These are phyloP conservation scores for Nephrotoma appendiculata DNA, from an alignment of 2,888 invertebrate genomes.

Conservation along the genomic window DNA sequence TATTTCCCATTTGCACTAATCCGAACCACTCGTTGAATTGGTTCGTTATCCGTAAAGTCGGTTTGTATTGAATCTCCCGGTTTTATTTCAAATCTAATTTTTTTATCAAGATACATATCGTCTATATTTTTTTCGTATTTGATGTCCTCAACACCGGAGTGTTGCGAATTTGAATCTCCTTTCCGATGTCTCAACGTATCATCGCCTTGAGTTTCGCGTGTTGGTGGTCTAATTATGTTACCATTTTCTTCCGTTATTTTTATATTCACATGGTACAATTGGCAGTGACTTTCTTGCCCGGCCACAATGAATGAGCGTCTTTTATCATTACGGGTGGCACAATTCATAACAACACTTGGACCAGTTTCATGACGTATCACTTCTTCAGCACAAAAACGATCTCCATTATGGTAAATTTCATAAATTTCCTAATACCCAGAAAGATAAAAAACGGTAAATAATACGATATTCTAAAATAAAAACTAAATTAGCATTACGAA, in stretches of 20 bases:
- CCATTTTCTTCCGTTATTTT: slow-evolving; percentile 40
- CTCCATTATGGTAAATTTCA: slow-evolving; percentile 75
- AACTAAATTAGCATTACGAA: slow-evolving; percentile 56
- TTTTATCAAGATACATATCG: slow-evolving; percentile 31
- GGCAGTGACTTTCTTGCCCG: slow-evolving; percentile 85
- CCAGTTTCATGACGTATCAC: slow-evolving; percentile 82
- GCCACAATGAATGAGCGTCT: slow-evolving; percentile 70
- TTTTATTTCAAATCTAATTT: slow-evolving; percentile 59
- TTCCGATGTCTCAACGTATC: slow-evolving; percentile 31
- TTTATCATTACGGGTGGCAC: slow-evolving; percentile 50
- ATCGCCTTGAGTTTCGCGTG: slow-evolving; percentile 29
- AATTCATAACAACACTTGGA: slow-evolving; percentile 83
- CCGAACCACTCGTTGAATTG: slow-evolving; percentile 74
- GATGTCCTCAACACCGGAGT: slow-evolving; percentile 24
- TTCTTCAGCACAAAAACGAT: slow-evolving; percentile 71
- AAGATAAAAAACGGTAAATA: background rate
- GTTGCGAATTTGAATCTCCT: slow-evolving; percentile 18
- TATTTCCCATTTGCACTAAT: slow-evolving; percentile 60
- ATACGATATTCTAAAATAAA: background rate
- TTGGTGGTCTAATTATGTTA: slow-evolving; percentile 19
- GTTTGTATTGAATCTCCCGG: slow-evolving; percentile 72
- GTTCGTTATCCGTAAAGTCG: slow-evolving; percentile 63
- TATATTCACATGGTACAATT: slow-evolving; percentile 59
- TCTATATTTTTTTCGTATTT: slow-evolving; percentile 14
- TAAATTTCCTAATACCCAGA: slow-evolving; percentile 62